Evolutionary conservation across 2,113 vertebrate genomes (phyloP).

Genomic region (Crotalus viridis): DNA sequence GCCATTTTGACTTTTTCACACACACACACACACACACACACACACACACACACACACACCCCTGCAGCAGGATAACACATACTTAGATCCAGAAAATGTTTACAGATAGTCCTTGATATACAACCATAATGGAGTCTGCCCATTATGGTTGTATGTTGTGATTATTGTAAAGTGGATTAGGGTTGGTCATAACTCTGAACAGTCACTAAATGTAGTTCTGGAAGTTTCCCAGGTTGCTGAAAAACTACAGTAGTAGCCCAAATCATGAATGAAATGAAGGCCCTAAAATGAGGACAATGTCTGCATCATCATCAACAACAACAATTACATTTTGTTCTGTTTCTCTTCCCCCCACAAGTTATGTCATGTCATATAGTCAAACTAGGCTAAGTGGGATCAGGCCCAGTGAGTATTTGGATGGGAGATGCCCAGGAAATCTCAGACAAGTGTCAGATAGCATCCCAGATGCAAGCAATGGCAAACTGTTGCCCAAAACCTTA

Average conservation of each 20-base stretch:
- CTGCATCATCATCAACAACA: neutral
- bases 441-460: neutral
- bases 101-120: neutral
- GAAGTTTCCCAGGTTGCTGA: neutral
- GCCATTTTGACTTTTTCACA: neutral
- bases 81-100: neutral
- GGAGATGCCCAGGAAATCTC: neutral
- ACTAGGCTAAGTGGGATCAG: neutral
- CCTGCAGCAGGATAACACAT: neutral
- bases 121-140: neutral
- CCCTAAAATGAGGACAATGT: neutral
- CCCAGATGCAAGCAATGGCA: neutral
- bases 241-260: neutral
- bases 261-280: neutral
- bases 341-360: neutral
- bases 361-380: neutral
- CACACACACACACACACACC: neutral
- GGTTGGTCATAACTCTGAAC: neutral
- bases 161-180: neutral
- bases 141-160: neutral
- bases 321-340: neutral
- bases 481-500: neutral
- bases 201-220: neutral
- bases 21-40: too few relatives aligned
- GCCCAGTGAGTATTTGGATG: neutral